phyloP scores from a whole-genome alignment of 2,113 vertebrate species.

The Phyllostomus discolor region DNA sequence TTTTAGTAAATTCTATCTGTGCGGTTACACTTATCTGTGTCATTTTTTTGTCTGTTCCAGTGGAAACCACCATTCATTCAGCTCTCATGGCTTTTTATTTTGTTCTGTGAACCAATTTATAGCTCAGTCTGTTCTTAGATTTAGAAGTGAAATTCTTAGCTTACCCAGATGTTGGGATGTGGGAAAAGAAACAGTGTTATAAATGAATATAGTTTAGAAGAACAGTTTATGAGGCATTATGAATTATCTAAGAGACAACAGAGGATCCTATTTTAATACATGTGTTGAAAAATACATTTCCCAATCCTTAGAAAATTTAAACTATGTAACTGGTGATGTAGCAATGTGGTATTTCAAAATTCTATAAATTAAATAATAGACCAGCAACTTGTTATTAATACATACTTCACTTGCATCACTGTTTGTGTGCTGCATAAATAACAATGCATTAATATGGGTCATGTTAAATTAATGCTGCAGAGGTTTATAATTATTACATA shows the following conservation, averaged over 20 bases:
- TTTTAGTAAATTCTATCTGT: not conserved
- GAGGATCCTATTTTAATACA: not conserved
- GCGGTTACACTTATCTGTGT: conserved; percentile 6
- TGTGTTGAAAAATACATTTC: not conserved
- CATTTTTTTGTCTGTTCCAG: conserved; percentile 25
- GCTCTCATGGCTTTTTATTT: not conserved
- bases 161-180: not conserved
- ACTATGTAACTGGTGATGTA: not conserved
- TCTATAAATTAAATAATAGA: not conserved
- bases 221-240: not conserved
- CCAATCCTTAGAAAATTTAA: not conserved
- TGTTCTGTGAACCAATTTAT: not conserved
- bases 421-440: not conserved
- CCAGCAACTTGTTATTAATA: not conserved
- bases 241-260: not conserved
- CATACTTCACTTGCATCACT: not conserved
- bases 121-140: not conserved
- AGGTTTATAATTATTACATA: not conserved
- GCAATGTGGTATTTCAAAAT: not conserved
- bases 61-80: conserved; percentile 29
- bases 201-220: not conserved
- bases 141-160: not conserved
- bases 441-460: not conserved
- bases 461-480: not conserved
- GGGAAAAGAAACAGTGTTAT: not conserved